Evolutionary conservation across 2,888 invertebrate species (phyloP).

Genomic region (Nebria brevicollis): DNA sequence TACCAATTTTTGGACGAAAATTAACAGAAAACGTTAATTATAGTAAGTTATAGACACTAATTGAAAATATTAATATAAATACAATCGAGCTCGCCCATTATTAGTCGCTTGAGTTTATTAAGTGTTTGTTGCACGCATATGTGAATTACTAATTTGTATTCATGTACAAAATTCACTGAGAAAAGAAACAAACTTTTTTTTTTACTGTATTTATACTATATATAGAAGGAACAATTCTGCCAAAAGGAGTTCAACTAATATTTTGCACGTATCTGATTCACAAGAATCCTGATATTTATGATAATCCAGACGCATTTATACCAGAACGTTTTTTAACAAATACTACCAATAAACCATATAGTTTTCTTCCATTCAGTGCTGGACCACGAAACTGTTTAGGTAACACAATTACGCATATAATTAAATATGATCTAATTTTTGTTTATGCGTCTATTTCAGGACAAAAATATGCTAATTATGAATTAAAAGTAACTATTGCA

Average conservation of each 20-base stretch:
- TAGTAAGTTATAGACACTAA: slow-evolving; percentile 51
- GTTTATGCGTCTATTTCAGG: slow-evolving; percentile 11
- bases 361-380: slow-evolving; percentile 56
- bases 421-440: slow-evolving; percentile 3
- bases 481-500: slow-evolving; percentile 33
- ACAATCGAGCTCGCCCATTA: neutral
- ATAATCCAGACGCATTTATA: slow-evolving; percentile 55
- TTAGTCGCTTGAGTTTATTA: no score
- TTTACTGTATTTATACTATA: neutral
- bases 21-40: slow-evolving; percentile 55
- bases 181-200: neutral
- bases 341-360: slow-evolving; percentile 53
- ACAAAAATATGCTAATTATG: slow-evolving; percentile 27
- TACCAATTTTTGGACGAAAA: slow-evolving; percentile 54
- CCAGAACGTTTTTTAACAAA: slow-evolving; percentile 57
- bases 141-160: no score
- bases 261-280: slow-evolving; percentile 53
- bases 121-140: no score
- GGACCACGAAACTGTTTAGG: slow-evolving; percentile 57
- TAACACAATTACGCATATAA: neutral
- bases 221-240: slow-evolving; percentile 52
- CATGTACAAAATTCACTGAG: no score
- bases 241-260: slow-evolving; percentile 48
- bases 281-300: slow-evolving; percentile 54
- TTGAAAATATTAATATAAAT: no score